Base-by-base conservation (phyloP, 2,888 invertebrate genomes). In the Acleris laterana region DNA sequence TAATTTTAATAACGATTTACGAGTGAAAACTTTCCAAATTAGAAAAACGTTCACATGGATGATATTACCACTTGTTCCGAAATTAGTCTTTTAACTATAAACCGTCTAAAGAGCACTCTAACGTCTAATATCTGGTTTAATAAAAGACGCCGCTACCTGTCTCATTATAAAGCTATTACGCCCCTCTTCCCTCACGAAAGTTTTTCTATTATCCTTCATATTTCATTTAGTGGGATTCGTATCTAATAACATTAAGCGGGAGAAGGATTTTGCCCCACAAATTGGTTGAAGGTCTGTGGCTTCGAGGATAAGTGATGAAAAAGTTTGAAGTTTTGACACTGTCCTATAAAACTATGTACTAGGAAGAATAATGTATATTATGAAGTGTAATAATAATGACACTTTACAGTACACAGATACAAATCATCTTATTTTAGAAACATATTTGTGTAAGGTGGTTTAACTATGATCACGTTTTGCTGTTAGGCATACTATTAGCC, bases 161-260 rank as follows among this genome's bases (percentile, higher is more conserved):
- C 58, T 66, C 25, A 62, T 66, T 62, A 66, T 62, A 57, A 48
- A 46, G 22, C 62, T 71, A 65, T 73, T 74, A 61, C 51, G 63
- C 77, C 46, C 46, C 46, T 66, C 66, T 65, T 57, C 76, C 73
- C 69, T 68, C 50, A 59, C 68, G 25, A 77, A 80, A 79, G 75
- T 81, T 82, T 83, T 84, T 84, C 81, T 83, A 83, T 84, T 82
- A 82, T 77, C 72, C 76, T 70, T 78, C 76, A 83, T 84, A 85
- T 86, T 83, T 83, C 79, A 85, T 85, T 85, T 81, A 77, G 76
- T 74, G 65, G 79, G 77, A 75, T 81, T 80, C 79, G 17, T 32
- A 75, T 78, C 73, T 79, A 79, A 81, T 80, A 77, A 76, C 71
- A 76, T 77, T 77, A 74, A 62, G 69, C 64, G 66, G 65, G 66